A percentile compares a stretch with the other conserved stretches of the same genome.
phyloP scores from a whole-genome alignment of 2,888 invertebrate genomes.

The Nomada fabriciana region DNA sequence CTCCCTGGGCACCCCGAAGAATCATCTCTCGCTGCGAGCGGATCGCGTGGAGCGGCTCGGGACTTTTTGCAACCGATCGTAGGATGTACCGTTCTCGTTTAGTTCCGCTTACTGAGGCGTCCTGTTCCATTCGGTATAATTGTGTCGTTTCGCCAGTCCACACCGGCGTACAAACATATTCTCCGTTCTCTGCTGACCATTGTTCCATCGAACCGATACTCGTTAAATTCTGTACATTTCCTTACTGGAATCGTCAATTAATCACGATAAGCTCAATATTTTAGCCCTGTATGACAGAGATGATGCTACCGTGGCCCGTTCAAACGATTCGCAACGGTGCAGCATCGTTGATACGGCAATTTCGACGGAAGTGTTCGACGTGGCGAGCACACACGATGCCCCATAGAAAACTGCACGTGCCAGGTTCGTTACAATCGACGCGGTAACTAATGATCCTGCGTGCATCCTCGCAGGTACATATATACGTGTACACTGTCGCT shows the following conservation, averaged over 20 bases:
- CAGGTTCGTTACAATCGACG: constrained; percentile 24
- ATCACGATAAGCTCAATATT: constrained; percentile 9
- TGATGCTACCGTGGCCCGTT: not conserved
- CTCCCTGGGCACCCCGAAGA: not conserved
- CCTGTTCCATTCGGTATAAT: constrained; percentile 57
- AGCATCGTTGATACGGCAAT: constrained; percentile 5
- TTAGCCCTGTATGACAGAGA: not conserved
- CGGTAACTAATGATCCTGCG: constrained; percentile 13
- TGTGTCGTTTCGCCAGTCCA: constrained; percentile 34
- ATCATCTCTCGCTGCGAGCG: constrained; percentile 32
- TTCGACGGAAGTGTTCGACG: not conserved
- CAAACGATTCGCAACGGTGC: not conserved
- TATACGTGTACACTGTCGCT: not conserved
- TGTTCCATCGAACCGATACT: constrained; percentile 15
- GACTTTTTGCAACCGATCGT: constrained; percentile 59
- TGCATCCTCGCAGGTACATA: not conserved
- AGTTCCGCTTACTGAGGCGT: constrained; percentile 64
- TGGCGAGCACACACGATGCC: not conserved
- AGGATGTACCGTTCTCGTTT: constrained; percentile 69
- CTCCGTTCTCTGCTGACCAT: constrained; percentile 20
- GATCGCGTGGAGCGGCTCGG: constrained; percentile 27
- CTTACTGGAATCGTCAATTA: not conserved
- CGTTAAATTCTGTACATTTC: not conserved
- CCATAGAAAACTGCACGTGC: constrained; percentile 36
- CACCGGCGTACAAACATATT: constrained; percentile 26